Conservation (phyloP, 2,888 invertebrate species). For the Aproaerema taeniolella region DNA sequence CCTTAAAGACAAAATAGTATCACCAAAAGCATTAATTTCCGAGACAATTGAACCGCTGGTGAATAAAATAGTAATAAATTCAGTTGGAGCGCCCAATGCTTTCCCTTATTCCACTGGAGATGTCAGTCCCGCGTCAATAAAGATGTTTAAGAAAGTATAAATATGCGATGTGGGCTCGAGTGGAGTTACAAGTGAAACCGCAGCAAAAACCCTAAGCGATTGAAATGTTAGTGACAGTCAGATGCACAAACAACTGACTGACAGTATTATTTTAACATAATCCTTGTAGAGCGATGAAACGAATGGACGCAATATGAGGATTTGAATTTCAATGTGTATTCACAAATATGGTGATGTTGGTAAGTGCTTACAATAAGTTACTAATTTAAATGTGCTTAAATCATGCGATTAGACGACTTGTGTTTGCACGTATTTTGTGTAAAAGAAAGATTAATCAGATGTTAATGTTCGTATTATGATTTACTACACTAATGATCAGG, state of each 20-base stretch:
- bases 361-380: conserved; percentile 53
- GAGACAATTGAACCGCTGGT: conserved; percentile 21
- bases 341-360: conserved; percentile 58
- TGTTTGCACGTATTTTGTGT: too few relatives aligned
- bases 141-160: conserved; percentile 70
- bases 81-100: conserved; percentile 39
- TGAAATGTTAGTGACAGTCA: conserved; percentile 73
- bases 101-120: conserved; percentile 48
- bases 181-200: conserved; percentile 52
- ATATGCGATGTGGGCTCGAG: conserved; percentile 60
- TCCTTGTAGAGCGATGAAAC: conserved; percentile 67
- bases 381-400: conserved; percentile 42
- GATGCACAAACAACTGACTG: conserved; percentile 72
- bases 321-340: conserved; percentile 70
- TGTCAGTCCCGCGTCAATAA: conserved; percentile 70
- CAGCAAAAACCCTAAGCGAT: conserved; percentile 65
- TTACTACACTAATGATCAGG: too few relatives aligned
- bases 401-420: neutral
- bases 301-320: conserved; percentile 65
- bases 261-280: conserved; percentile 74
- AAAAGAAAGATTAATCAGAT: too few relatives aligned
- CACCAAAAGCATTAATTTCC: conserved; percentile 17
- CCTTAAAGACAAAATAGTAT: conserved; percentile 13
- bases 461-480: too few relatives aligned
- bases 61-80: conserved; percentile 40